Conservation (phyloP, 2,888 invertebrate species). For the Rhodophaea formosa region DNA sequence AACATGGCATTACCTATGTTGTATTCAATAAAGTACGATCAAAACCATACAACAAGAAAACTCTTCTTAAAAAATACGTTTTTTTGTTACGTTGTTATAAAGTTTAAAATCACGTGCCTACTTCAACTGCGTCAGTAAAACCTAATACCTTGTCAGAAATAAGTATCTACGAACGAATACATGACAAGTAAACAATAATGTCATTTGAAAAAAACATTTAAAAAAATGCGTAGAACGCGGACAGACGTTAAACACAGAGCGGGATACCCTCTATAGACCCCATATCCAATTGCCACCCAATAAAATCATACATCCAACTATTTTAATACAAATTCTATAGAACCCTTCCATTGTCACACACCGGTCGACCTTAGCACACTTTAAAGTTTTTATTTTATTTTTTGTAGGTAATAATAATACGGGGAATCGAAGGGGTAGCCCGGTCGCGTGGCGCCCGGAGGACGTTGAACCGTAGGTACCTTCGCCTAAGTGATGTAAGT, state of each 20-base stretch:
- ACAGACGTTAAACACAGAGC: conserved; percentile 3
- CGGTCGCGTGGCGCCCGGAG: conserved; percentile 62
- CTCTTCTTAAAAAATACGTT: too few species aligned
- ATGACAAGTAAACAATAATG: neutral
- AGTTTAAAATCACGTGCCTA: neutral
- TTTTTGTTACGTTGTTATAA: too few species aligned
- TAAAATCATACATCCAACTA: conserved; percentile 39
- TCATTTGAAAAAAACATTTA: neutral
- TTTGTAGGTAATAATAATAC: conserved; percentile 54
- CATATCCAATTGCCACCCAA: conserved; percentile 46
- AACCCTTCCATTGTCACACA: conserved; percentile 40
- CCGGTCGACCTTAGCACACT: conserved; percentile 67
- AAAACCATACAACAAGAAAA: too few species aligned
- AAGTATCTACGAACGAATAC: neutral
- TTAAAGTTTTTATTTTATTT: conserved; percentile 49
- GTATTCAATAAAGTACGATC: too few species aligned
- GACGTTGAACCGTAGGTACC: conserved; percentile 57
- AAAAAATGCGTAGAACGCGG: neutral
- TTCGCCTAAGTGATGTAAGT: conserved; percentile 24
- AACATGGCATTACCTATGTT: too few species aligned
- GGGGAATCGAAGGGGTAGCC: conserved; percentile 42
- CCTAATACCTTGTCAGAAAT: neutral
- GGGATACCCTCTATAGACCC: conserved; percentile 20
- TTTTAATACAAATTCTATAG: conserved; percentile 40
- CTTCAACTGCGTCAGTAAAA: neutral